Evolutionary conservation across 2,113 vertebrate genomes (phyloP).

Genomic region (Fulmarus glacialis): DNA sequence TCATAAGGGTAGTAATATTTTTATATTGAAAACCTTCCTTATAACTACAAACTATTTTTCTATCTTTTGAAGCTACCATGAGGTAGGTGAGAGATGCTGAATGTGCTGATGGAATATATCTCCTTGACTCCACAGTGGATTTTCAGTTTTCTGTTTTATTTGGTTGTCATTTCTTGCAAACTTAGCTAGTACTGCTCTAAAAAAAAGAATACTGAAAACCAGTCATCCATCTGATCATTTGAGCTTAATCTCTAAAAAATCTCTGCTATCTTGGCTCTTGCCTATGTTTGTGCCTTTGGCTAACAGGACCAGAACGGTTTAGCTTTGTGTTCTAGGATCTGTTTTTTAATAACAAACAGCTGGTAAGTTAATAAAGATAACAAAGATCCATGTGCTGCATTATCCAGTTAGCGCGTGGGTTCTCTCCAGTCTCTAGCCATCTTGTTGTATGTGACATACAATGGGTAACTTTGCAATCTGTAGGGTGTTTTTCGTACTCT

Average conservation of each 20-base stretch:
- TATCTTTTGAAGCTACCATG: background rate
- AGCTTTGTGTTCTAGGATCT: background rate
- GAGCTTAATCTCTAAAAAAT: background rate
- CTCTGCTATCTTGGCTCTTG: background rate
- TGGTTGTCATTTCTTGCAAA: background rate
- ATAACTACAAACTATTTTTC: background rate
- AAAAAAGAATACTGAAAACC: background rate
- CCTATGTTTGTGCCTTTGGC: background rate
- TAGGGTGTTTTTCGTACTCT: rapidly evolving
- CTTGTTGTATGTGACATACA: background rate
- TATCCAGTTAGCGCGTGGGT: background rate
- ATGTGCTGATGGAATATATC: background rate
- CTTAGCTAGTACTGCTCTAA: background rate
- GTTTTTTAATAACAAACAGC: background rate
- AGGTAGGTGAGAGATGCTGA: background rate
- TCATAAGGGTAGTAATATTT: background rate
- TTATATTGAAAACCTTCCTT: background rate
- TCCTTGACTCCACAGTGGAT: background rate
- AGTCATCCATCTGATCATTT: background rate
- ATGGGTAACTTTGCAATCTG: background rate
- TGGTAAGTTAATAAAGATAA: background rate
- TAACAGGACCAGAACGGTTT: background rate
- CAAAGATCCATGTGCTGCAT: background rate
- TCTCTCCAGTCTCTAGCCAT: background rate
- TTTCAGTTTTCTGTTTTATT: background rate